Percentiles rank a stretch among this genome's conserved stretches.
Conservation (phyloP, 2,113 vertebrate genomes). For the Marmota flaviventris region DNA sequence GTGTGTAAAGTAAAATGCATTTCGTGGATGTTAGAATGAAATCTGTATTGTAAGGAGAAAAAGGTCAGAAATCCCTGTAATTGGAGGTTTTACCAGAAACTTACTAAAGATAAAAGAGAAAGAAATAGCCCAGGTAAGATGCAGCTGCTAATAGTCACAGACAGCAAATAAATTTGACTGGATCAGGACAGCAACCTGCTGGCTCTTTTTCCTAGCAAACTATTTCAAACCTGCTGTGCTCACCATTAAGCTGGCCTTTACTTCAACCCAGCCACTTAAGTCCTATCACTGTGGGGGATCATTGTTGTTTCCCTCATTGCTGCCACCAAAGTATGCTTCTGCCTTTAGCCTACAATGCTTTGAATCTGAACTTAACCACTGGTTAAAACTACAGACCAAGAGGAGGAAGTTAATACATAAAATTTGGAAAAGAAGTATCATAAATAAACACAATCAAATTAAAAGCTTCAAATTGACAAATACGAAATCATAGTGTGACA, state of each 20-base stretch:
- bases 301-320: conserved; percentile 33
- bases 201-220: conserved; percentile 59
- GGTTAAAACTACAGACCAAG: conserved; percentile 1
- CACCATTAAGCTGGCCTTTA: conserved; percentile 62
- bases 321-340: conserved; percentile 19
- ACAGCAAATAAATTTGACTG: conserved; percentile 73
- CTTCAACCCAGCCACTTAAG: conserved; percentile 58
- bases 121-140: conserved; percentile 55
- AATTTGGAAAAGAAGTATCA: not conserved
- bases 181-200: conserved; percentile 66
- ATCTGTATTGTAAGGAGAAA: not conserved
- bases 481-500: not conserved
- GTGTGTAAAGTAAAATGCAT: conserved; percentile 37
- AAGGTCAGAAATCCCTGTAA: conserved; percentile 7
- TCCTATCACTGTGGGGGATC: conserved; percentile 14
- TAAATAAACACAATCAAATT: conserved; percentile 49
- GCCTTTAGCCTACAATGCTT: conserved; percentile 41
- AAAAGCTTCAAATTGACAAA: conserved; percentile 39
- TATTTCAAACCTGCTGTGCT: conserved; percentile 63
- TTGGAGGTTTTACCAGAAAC: conserved; percentile 28
- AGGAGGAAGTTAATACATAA: conserved; percentile 29
- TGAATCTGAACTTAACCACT: conserved; percentile 52
- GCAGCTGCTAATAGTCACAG: conserved; percentile 58
- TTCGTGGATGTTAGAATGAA: conserved; percentile 32
- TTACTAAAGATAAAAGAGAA: conserved; percentile 55